A percentile compares a stretch with the other conserved stretches of the same genome.
phyloP scores from a whole-genome alignment of 1,140 invertebrate species.

The Cylas formicarius region DNA sequence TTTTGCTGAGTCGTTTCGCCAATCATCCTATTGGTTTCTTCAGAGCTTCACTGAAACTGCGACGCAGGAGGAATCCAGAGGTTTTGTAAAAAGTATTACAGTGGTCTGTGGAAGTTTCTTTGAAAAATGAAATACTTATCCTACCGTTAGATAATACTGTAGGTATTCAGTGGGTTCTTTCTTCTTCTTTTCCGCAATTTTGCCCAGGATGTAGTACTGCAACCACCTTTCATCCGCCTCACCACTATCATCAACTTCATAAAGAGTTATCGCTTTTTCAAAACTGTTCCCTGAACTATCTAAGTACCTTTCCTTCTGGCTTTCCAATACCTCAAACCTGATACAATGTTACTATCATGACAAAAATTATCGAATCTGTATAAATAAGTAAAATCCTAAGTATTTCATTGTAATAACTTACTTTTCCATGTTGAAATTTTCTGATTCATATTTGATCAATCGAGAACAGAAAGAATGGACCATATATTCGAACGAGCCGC shows the following conservation, averaged over 20 bases:
- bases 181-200: conserved; percentile 78
- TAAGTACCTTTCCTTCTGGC: conserved; percentile 71
- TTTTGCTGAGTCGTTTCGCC: too few relatives aligned
- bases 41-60: too few relatives aligned
- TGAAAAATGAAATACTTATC: conserved; percentile 16
- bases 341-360: conserved; percentile 4
- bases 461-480: conserved; percentile 82
- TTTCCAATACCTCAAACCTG: conserved; percentile 64
- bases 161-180: conserved; percentile 67
- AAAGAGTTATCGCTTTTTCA: conserved; percentile 56
- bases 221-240: conserved; percentile 78
- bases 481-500: conserved; percentile 78
- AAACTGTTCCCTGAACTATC: conserved; percentile 71
- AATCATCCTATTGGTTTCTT: too few relatives aligned
- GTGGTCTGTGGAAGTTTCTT: too few relatives aligned
- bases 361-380: conserved; percentile 1
- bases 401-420: conserved; percentile 15
- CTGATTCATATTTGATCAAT: conserved; percentile 69
- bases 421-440: conserved; percentile 67
- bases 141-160: conserved; percentile 69
- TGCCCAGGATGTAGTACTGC: conserved; percentile 87
- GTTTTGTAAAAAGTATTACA: too few relatives aligned
- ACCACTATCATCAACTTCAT: conserved; percentile 41
- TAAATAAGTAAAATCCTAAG: background rate
- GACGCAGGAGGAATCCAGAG: too few relatives aligned